phyloP scores from a whole-genome alignment of 2,888 invertebrate genomes.

The Sepiola atlantica region DNA sequence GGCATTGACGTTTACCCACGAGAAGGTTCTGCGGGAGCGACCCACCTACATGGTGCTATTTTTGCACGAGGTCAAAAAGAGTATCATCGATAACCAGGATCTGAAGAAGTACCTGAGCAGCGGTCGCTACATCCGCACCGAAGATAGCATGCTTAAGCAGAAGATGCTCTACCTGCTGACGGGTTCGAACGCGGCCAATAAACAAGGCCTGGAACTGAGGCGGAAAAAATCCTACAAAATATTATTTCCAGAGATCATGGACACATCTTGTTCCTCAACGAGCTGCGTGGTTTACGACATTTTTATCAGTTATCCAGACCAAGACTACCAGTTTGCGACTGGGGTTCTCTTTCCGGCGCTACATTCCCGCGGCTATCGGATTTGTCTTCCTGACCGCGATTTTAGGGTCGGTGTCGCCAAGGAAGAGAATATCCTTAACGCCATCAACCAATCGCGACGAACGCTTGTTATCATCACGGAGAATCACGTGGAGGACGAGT shows the following conservation, averaged over 20 bases:
- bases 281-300: constrained; percentile 49
- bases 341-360: constrained; percentile 52
- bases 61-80: constrained; percentile 50
- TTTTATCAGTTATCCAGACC: constrained; percentile 57
- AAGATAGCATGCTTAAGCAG: constrained; percentile 53
- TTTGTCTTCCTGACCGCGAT: constrained; percentile 58
- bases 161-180: constrained; percentile 58
- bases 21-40: constrained; percentile 56
- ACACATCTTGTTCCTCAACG: neutral
- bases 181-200: constrained; percentile 37
- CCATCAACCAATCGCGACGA: constrained; percentile 52
- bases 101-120: constrained; percentile 54
- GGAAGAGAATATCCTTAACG: constrained; percentile 58
- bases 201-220: neutral
- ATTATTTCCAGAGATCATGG: constrained; percentile 46
- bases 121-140: constrained; percentile 54
- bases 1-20: constrained; percentile 57
- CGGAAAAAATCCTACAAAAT: constrained; percentile 47
- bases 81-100: constrained; percentile 55
- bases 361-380: constrained; percentile 53
- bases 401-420: constrained; percentile 58
- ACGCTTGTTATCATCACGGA: constrained; percentile 56
- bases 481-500: constrained; percentile 54
- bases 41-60: constrained; percentile 57
- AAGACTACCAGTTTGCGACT: constrained; percentile 54